phyloP scores from a whole-genome alignment of 2,888 invertebrate species.

The Synergus itoensis region DNA sequence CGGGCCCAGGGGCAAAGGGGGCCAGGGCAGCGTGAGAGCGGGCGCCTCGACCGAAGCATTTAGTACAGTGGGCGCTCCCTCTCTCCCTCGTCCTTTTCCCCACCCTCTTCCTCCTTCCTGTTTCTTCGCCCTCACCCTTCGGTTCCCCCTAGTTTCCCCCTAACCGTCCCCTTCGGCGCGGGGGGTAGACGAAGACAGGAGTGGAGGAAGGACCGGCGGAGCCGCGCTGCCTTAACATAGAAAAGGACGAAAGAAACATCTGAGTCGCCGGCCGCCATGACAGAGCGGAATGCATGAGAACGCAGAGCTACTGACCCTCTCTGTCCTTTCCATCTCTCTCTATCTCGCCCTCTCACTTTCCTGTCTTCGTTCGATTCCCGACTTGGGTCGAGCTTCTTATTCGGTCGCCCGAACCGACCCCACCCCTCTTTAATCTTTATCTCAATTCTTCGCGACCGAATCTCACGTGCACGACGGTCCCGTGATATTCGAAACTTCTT shows the following conservation, averaged over 20 bases:
- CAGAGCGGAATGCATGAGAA: slow-evolving; percentile 77
- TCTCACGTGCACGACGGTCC: slow-evolving; percentile 45
- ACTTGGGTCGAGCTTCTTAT: slow-evolving; percentile 10
- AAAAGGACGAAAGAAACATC: slow-evolving; percentile 64
- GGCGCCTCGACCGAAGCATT: slow-evolving; percentile 63
- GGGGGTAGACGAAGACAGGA: slow-evolving; percentile 50
- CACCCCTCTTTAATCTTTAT: slow-evolving; percentile 64
- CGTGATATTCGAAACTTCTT: slow-evolving; percentile 30
- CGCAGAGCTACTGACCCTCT: slow-evolving; percentile 75
- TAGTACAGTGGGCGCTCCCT: slow-evolving; percentile 62
- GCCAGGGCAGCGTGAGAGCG: slow-evolving; percentile 66
- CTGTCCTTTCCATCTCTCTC: slow-evolving; percentile 53
- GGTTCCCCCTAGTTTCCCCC: background rate
- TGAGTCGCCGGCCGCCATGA: slow-evolving; percentile 73
- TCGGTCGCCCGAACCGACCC: slow-evolving; percentile 33
- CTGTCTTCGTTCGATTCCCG: slow-evolving; percentile 41
- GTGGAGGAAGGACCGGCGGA: slow-evolving; percentile 51
- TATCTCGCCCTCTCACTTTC: slow-evolving; percentile 40
- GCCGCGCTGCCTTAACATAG: slow-evolving; percentile 61
- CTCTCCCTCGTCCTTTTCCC: slow-evolving; percentile 41
- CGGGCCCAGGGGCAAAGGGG: slow-evolving; percentile 59
- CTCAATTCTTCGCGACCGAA: slow-evolving; percentile 65
- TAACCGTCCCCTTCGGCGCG: slow-evolving; percentile 15
- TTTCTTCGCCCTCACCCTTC: slow-evolving; percentile 24
- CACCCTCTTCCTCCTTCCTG: slow-evolving; percentile 20